Conservation (phyloP, 2,113 vertebrate genomes). For the Eudyptes chrysolophus region DNA sequence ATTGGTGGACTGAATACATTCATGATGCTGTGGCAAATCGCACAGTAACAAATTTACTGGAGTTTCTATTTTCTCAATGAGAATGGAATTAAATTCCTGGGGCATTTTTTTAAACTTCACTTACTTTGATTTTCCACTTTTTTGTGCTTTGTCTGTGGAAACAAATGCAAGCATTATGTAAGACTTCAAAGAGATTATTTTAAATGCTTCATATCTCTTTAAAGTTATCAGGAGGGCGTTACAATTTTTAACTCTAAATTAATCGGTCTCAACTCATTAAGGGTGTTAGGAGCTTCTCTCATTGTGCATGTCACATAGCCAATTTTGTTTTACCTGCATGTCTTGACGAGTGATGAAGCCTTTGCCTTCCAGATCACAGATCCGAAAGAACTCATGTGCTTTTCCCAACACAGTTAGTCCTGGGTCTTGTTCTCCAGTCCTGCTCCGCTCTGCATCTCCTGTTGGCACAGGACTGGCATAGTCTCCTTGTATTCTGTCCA, state of each 20-base stretch:
- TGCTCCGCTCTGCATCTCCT: neutral
- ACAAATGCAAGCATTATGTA: neutral
- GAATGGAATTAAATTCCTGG: neutral
- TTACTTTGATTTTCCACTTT: neutral
- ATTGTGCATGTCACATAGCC: neutral
- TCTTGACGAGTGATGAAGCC: conserved; percentile 86
- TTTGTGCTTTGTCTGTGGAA: neutral
- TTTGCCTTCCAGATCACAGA: conserved; percentile 88
- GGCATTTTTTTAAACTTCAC: neutral
- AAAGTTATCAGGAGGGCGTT: neutral
- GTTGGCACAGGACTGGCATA: neutral
- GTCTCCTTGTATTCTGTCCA: neutral
- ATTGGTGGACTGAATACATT: neutral
- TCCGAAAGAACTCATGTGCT: conserved; percentile 89
- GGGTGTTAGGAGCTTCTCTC: neutral
- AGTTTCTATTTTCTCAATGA: neutral
- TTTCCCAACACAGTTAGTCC: conserved; percentile 76
- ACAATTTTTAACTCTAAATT: neutral
- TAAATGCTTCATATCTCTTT: neutral
- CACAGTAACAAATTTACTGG: neutral
- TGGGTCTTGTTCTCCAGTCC: conserved; percentile 3
- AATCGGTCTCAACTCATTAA: neutral
- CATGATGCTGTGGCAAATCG: neutral
- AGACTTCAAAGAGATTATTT: neutral
- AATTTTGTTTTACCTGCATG: conserved; percentile 84